Percentiles rank a stretch among this genome's conserved stretches.
These are phyloP conservation scores for Leptopterna dolabrata DNA, from an alignment of 2,888 invertebrate species.

Conservation along the genomic window DNA sequence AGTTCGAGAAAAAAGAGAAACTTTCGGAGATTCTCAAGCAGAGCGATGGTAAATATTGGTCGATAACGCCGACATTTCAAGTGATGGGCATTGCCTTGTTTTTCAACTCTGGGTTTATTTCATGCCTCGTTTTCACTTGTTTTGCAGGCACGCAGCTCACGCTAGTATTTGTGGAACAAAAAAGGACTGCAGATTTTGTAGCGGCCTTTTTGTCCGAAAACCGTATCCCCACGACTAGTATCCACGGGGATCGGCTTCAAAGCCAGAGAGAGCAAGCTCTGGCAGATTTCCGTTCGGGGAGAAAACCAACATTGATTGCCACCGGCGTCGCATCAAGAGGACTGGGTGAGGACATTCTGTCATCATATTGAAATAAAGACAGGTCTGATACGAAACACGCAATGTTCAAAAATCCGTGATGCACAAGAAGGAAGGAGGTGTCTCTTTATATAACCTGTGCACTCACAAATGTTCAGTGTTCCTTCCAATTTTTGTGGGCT, in stretches of 20 bases:
- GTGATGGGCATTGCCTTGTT: too few species aligned
- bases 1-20: slow-evolving; percentile 80
- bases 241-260: slow-evolving; percentile 81
- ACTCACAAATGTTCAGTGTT: too few species aligned
- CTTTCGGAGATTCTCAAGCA: slow-evolving; percentile 77
- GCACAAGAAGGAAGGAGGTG: too few species aligned
- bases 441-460: too few species aligned
- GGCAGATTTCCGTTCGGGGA: slow-evolving; percentile 83
- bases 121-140: too few species aligned
- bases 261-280: slow-evolving; percentile 79
- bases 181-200: slow-evolving; percentile 89
- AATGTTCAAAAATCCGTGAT: too few species aligned
- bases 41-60: slow-evolving; percentile 62
- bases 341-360: slow-evolving; percentile 70
- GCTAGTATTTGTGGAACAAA: slow-evolving; percentile 91
- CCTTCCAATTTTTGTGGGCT: too few species aligned
- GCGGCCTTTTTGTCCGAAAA: slow-evolving; percentile 84
- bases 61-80: too few species aligned
- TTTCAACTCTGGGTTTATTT: too few species aligned
- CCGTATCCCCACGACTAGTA: slow-evolving; percentile 78
- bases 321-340: slow-evolving; percentile 96
- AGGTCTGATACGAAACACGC: too few species aligned
- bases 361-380: too few species aligned
- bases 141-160: slow-evolving; percentile 68
- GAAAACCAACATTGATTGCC: slow-evolving; percentile 86